phyloP scores from a whole-genome alignment of 1,140 invertebrate genomes.

The Drosophila mauritiana region DNA sequence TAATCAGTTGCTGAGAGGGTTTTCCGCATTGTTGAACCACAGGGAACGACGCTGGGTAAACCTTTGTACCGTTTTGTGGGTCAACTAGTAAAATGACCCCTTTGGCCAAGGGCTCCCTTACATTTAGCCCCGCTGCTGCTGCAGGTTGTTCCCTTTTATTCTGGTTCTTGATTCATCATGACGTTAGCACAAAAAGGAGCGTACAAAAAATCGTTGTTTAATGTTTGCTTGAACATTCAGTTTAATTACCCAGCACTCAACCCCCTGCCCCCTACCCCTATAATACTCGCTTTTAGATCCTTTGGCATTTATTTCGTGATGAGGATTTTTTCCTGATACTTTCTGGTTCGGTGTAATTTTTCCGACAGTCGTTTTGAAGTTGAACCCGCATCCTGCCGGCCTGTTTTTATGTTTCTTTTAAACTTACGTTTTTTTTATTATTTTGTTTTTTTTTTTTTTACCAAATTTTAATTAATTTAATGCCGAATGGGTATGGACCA shows the following conservation, averaged over 20 bases:
- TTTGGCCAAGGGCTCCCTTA: slow-evolving; percentile 28
- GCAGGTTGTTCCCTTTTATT: slow-evolving; percentile 30
- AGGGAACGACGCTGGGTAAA: slow-evolving; percentile 22
- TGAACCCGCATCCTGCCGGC: slow-evolving; percentile 23
- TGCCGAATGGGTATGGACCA: neutral
- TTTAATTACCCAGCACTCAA: slow-evolving; percentile 59
- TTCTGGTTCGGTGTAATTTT: slow-evolving; percentile 37
- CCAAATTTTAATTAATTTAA: slow-evolving; percentile 66
- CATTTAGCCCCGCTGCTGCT: slow-evolving; percentile 1
- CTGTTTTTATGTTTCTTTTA: slow-evolving; percentile 16
- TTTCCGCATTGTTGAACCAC: slow-evolving; percentile 39
- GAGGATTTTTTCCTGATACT: slow-evolving; percentile 24
- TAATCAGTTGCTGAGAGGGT: slow-evolving; percentile 50
- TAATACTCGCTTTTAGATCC: slow-evolving; percentile 24
- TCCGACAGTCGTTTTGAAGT: slow-evolving; percentile 31
- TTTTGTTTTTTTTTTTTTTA: slow-evolving; percentile 11
- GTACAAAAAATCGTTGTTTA: slow-evolving; percentile 19
- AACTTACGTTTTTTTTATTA: slow-evolving; percentile 6
- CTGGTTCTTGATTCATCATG: slow-evolving; percentile 24
- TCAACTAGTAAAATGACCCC: slow-evolving; percentile 57
- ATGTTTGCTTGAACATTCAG: slow-evolving; percentile 62
- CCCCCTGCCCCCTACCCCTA: slow-evolving; percentile 2
- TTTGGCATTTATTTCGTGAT: slow-evolving; percentile 50
- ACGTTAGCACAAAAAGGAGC: slow-evolving; percentile 27
- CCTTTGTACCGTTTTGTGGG: slow-evolving; percentile 61